Evolutionary conservation across 1,140 invertebrate species (phyloP).

Genomic region (Sinella curviseta): DNA sequence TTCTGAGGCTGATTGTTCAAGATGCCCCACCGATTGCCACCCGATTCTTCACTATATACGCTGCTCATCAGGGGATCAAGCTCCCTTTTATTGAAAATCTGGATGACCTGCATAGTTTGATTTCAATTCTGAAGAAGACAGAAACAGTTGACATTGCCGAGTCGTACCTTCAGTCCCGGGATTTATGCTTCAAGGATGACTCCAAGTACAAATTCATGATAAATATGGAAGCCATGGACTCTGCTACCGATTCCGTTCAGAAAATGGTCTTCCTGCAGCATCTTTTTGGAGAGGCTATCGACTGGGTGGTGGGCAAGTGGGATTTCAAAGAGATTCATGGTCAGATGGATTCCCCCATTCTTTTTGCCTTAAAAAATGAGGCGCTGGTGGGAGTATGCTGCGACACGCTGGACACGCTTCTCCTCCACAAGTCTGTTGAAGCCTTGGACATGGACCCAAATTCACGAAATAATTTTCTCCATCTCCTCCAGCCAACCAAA

Average conservation of each 20-base stretch:
- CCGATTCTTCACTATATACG: neutral
- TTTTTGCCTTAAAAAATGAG: neutral
- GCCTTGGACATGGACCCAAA: neutral
- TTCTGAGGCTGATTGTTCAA: neutral
- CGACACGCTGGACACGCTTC: neutral
- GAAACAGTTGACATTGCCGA: neutral
- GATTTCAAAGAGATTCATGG: neutral
- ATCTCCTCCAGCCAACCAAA: neutral
- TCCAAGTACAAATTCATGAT: neutral
- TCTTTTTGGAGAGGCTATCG: neutral
- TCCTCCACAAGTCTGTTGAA: neutral
- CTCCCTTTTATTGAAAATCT: neutral
- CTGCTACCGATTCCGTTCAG: neutral
- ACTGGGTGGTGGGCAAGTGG: neutral
- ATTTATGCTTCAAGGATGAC: neutral
- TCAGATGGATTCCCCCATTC: neutral
- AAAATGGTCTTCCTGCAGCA: neutral
- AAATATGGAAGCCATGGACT: neutral
- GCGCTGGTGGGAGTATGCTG: neutral
- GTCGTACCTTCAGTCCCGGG: neutral
- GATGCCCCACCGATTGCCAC: neutral
- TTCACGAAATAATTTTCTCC: neutral
- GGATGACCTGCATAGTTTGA: neutral
- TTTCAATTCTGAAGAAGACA: neutral
- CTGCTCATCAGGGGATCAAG: neutral